A percentile compares a stretch with the other conserved stretches of the same genome.
Evolutionary conservation across 2,888 invertebrate species (phyloP).

Genomic region (Bellardia bayeri): DNA sequence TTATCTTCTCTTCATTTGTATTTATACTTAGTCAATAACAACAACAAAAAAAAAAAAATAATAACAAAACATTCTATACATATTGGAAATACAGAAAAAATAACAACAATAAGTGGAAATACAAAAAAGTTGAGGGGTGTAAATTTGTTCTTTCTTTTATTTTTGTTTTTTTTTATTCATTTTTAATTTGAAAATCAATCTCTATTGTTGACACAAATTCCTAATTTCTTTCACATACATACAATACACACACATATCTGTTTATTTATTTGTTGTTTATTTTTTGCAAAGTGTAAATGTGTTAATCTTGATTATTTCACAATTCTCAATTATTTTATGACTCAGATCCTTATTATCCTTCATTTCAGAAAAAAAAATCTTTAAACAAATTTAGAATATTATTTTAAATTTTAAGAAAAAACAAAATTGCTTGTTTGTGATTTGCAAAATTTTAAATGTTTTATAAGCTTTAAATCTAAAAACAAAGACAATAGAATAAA

Average conservation of each 20-base stretch:
- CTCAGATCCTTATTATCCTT: slow-evolving; percentile 27
- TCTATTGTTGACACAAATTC: slow-evolving; percentile 61
- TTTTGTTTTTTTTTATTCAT: slow-evolving; percentile 13
- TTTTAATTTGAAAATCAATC: slow-evolving; percentile 58
- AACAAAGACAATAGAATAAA: slow-evolving; percentile 35
- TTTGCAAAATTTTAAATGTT: slow-evolving; percentile 60
- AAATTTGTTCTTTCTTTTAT: not conserved
- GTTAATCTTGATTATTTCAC: slow-evolving; percentile 35
- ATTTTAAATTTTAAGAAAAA: slow-evolving; percentile 27
- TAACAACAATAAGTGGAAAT: not conserved
- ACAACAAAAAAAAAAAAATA: not conserved
- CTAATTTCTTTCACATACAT: slow-evolving; percentile 37
- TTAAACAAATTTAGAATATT: slow-evolving; percentile 52
- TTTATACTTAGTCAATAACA: slow-evolving; percentile 22
- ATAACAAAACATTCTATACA: not conserved
- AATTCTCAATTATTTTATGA: slow-evolving; percentile 16
- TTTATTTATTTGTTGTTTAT: slow-evolving; percentile 6
- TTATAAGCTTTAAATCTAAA: slow-evolving; percentile 45
- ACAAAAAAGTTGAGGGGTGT: slow-evolving; percentile 28
- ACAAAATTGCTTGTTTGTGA: slow-evolving; percentile 4
- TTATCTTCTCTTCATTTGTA: not conserved
- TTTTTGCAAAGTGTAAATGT: not conserved
- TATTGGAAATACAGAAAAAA: not conserved
- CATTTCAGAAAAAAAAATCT: slow-evolving; percentile 34
- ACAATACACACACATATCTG: too few relatives aligned